Evolutionary conservation across 2,113 vertebrate genomes (phyloP).

Genomic region (Mormyrus iriodes): DNA sequence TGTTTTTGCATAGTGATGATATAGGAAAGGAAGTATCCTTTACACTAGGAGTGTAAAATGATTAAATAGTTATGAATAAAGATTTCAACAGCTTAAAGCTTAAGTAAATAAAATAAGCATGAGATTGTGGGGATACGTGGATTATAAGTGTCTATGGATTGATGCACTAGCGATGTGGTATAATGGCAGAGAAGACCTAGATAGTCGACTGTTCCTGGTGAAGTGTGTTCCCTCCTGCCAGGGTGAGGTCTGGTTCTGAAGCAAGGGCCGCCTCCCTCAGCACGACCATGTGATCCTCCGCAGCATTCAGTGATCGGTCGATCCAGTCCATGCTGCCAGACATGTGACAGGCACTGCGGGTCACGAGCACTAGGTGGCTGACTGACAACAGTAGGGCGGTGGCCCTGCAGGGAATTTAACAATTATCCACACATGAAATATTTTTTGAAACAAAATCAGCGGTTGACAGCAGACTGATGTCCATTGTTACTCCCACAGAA

Average conservation of each 20-base stretch:
- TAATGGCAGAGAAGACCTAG: neutral
- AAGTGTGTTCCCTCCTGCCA: slow-evolving; percentile 50
- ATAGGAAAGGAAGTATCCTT: too few species aligned
- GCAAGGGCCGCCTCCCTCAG: slow-evolving; percentile 83
- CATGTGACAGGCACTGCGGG: slow-evolving; percentile 85
- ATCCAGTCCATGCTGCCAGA: slow-evolving; percentile 84
- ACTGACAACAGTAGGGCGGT: slow-evolving; percentile 82
- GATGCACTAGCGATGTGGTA: neutral
- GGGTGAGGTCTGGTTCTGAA: slow-evolving; percentile 69
- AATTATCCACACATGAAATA: neutral
- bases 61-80: neutral
- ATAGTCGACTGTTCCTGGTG: slow-evolving; percentile 74
- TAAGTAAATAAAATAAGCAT: neutral
- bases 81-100: neutral
- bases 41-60: neutral
- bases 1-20: neutral
- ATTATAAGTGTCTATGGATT: neutral
- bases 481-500: neutral
- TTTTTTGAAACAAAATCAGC: neutral
- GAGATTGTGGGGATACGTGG: neutral
- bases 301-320: slow-evolving; percentile 79
- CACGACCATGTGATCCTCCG: slow-evolving; percentile 86
- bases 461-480: neutral
- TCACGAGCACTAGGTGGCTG: slow-evolving; percentile 90
- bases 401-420: slow-evolving; percentile 58